Base-by-base conservation (phyloP, 2,888 invertebrate species). In the Zygaena filipendulae region DNA sequence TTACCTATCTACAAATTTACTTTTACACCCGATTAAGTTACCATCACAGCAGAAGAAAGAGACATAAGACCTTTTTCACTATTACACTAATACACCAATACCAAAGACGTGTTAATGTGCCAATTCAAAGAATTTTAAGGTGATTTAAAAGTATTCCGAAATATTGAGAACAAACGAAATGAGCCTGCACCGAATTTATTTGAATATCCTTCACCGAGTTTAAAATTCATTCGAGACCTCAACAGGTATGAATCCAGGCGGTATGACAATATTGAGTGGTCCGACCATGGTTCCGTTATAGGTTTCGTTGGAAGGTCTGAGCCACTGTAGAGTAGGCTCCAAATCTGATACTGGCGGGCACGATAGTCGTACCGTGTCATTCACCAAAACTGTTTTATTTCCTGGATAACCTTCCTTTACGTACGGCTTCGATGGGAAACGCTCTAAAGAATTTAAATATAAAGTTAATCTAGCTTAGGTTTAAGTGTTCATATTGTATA, bases 321-420 rank as follows among this genome's bases (percentile, higher is more conserved):
- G 58, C 95, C 95, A 97, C 44, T 87, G 84, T 28, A 96, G 82
- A 48, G 83, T 86, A 0, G 95, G 92, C 55, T 91, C 91, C 40
- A 93, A 77, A 56, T 96, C 95, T 19, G 92, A 91, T 30, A 91
- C 80, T 23, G 90, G 84, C n/a, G 86, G 85, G 69, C 96, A 96
- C 42, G 87, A 84, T 47, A 96, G 85, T 14, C 59, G 75, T 16
- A 85, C 90, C 11, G 85, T 87, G 26, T 85, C 84, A 52, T 93
- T 90, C 27, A 88, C 79, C 38, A 87, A 45, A 11, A 85, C 89
- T 2, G 95, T 95, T 53, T 84, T 72, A 69, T 96, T 96, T 54
- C 86, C 84, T 14, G 93, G 93, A 63, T 85, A 87, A 36, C 87
- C 88, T 56, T 88, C 88, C 63, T 85, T 87, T 58, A 95, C 90